phyloP scores from a whole-genome alignment of 2,113 vertebrate species.

The Bubo bubo region DNA sequence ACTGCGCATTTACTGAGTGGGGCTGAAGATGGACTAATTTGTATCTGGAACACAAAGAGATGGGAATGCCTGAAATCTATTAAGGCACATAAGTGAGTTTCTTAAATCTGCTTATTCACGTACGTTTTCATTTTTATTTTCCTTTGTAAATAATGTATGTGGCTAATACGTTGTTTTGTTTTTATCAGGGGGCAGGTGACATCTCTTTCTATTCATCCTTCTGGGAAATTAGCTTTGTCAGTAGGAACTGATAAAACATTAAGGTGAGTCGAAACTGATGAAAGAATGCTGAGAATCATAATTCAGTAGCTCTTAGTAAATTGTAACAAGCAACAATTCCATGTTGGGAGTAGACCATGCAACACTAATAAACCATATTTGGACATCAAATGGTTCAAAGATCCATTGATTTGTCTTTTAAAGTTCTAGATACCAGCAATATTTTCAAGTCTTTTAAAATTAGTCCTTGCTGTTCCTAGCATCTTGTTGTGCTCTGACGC shows the following conservation, averaged over 20 bases:
- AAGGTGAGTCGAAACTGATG: constrained; percentile 74
- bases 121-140: not conserved
- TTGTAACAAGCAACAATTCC: not conserved
- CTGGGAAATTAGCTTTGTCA: constrained; percentile 93
- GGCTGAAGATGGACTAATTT: constrained; percentile 91
- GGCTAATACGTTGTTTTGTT: not conserved
- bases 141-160: not conserved
- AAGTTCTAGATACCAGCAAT: not conserved
- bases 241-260: constrained; percentile 95
- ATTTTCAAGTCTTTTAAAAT: not conserved
- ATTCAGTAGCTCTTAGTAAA: not conserved
- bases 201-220: constrained; percentile 93
- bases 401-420: not conserved
- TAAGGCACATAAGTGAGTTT: constrained; percentile 91
- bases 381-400: not conserved
- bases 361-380: not conserved
- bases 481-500: not conserved
- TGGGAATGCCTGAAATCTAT: constrained; percentile 96
- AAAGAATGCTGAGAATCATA: not conserved
- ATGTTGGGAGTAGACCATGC: rapidly evolving
- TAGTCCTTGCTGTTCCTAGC: not conserved
- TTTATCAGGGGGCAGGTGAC: constrained; percentile 87
- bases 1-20: constrained; percentile 89
- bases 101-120: not conserved
- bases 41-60: constrained; percentile 92